Percentiles rank a stretch among this genome's conserved stretches.
Conservation (phyloP, 2,888 invertebrate species). For the Athetis lepigone region DNA sequence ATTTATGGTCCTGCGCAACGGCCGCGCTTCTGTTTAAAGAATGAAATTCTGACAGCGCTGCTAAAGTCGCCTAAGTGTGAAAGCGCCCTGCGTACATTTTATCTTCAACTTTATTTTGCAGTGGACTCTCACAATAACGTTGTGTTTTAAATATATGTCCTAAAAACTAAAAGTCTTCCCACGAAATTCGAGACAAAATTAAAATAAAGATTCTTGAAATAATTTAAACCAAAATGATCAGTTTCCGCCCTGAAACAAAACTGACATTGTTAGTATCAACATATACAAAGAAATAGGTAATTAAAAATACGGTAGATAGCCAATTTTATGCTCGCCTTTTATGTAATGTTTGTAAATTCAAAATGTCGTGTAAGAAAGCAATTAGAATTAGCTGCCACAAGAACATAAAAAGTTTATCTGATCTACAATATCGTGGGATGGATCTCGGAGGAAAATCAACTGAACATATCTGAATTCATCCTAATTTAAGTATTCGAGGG, state of each 20-base stretch:
- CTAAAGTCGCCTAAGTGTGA: no score
- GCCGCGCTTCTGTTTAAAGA: no score
- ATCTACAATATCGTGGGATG: conserved; percentile 37
- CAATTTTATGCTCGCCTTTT: no score
- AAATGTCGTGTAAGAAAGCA: conserved; percentile 14
- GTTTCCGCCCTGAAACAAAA: conserved; percentile 14
- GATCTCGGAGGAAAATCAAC: conserved; percentile 16
- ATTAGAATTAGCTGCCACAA: neutral
- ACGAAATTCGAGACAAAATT: conserved; percentile 21
- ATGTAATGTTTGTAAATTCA: neutral
- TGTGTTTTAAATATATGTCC: neutral
- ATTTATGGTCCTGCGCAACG: no score
- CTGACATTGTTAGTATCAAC: conserved; percentile 3
- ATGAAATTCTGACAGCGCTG: no score
- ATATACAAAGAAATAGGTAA: neutral
- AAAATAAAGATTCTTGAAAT: conserved; percentile 25
- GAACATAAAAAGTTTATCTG: conserved; percentile 22
- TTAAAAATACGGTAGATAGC: no score
- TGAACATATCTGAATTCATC: neutral
- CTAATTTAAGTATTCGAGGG: neutral
- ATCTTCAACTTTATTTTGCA: no score
- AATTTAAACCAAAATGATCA: conserved; percentile 22
- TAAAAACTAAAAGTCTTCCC: conserved; percentile 2
- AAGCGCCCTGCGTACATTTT: no score
- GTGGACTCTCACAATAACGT: neutral